These are phyloP conservation scores for Liparis tanakae DNA, from an alignment of 2,797 vertebrate species.

Conservation along the genomic window DNA sequence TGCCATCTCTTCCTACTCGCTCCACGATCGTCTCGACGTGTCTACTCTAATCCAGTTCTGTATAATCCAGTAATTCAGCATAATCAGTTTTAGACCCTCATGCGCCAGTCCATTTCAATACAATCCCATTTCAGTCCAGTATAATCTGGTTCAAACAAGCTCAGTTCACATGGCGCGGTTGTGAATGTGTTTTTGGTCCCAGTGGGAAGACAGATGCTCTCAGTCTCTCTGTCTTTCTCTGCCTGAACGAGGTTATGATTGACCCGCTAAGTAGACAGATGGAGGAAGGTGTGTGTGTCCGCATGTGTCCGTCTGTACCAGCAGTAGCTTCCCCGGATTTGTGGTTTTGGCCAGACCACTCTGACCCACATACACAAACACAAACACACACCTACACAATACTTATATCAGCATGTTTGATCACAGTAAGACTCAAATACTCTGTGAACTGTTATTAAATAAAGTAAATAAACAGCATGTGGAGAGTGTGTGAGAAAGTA, in stretches of 20 bases:
- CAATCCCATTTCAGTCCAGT: constrained; percentile 65
- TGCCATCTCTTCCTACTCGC: constrained; percentile 24
- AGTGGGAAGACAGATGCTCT: constrained; percentile 38
- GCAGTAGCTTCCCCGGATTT: constrained; percentile 61
- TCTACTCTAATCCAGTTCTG: constrained; percentile 55
- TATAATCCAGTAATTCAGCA: constrained; percentile 60
- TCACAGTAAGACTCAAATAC: constrained; percentile 18
- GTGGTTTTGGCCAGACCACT: constrained; percentile 63
- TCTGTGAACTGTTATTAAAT: constrained; percentile 7
- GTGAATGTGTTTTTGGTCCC: constrained; percentile 48
- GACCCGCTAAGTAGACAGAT: constrained; percentile 73
- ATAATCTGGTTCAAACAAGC: constrained; percentile 63
- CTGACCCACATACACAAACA: constrained; percentile 17
- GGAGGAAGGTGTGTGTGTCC: constrained; percentile 65
- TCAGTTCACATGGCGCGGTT: constrained; percentile 55
- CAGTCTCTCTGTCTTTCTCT: constrained; percentile 44
- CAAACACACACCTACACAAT: constrained; percentile 3
- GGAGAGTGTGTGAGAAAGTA: constrained; percentile 21
- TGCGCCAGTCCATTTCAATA: constrained; percentile 61
- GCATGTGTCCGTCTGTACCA: constrained; percentile 65
- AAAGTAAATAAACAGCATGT: constrained; percentile 22
- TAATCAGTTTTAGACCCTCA: constrained; percentile 63
- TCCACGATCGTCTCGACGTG: constrained; percentile 34
- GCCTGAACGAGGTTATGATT: constrained; percentile 68
- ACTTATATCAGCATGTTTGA: constrained; percentile 18